Evolutionary conservation across 2,113 vertebrate species (phyloP).

Genomic region (Spea bombifrons): DNA sequence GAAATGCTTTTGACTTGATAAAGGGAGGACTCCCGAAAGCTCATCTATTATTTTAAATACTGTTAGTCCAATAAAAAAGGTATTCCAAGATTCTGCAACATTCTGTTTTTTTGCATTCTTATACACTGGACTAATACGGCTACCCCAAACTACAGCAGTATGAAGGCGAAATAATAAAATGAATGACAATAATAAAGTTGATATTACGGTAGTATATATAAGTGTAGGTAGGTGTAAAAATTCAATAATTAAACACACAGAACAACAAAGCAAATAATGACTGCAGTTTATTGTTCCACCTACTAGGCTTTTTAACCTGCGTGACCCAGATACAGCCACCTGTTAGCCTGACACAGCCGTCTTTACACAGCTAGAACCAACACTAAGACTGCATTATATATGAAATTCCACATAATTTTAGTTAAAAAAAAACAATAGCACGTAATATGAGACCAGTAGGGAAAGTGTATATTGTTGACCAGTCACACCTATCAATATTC

Average conservation of each 20-base stretch:
- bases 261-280: slow-evolving; percentile 26
- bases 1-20: no score
- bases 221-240: slow-evolving; percentile 12
- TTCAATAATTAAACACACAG: slow-evolving; percentile 26
- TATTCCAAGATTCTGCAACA: no score
- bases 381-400: slow-evolving; percentile 21
- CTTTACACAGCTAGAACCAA: slow-evolving; percentile 3
- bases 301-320: slow-evolving; percentile 20
- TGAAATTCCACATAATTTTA: slow-evolving; percentile 32
- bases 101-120: no score
- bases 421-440: slow-evolving; percentile 30
- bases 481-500: slow-evolving; percentile 28
- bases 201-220: background rate
- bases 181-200: no score
- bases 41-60: no score
- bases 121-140: no score
- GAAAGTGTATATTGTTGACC: slow-evolving; percentile 30
- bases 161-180: no score
- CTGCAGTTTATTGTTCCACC: slow-evolving; percentile 6
- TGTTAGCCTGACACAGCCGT: slow-evolving; percentile 13
- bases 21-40: no score
- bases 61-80: no score
- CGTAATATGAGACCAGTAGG: slow-evolving; percentile 17
- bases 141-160: no score
- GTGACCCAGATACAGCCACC: background rate